Evolutionary conservation across 2,888 invertebrate genomes (phyloP), one percentile per base, ranked within the genome.

Genomic region (Spilarctia lutea): DNA sequence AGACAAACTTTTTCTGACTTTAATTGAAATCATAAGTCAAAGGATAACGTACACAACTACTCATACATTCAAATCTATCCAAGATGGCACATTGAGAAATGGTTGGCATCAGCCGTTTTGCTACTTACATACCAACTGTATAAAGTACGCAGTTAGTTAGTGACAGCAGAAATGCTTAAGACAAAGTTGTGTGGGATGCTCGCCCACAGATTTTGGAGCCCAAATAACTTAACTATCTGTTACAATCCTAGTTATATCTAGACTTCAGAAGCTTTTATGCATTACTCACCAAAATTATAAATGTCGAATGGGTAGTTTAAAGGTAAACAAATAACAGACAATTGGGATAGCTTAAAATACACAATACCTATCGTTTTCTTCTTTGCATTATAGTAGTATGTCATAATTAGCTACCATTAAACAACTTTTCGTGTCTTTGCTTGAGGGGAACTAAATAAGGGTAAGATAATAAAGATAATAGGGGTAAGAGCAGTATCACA

Each of bases 161-260:
- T 60, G 56, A 60, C 56, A 27, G n/a, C 56, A n/a, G 56, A 13
- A 56, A 56, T 56, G n/a, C 56, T 16, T 60, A 16, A 27, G 13
- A 13, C 60, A 60, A 60, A 60, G 27, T 60, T 60, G 30, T 30
- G 63, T 30, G 16, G 63, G 63, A 30, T 30, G 63, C 18, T 18
- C 63, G 63, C 63, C 63, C 18, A 30, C 63, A 30, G 7, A 27
- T 30, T 63, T 63, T 27, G 63, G 18, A 18, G 16, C 18, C 30
- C 63, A 30, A 63, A 63, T 63, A 63, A 63, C 30, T 63, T 30
- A 63, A 63, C 63, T 27, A 30, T 63, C 30, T 63, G 30, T 63
- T 30, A 63, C 63, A 16, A 16, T 63, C 63, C 6, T 13, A 63
- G 30, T 16, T 63, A 30, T 30, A 27, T 16, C 13, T 30, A 27